These are phyloP conservation scores for Cossypha polioptera DNA, from an alignment of 2,797 vertebrate genomes.

Conservation along the genomic window DNA sequence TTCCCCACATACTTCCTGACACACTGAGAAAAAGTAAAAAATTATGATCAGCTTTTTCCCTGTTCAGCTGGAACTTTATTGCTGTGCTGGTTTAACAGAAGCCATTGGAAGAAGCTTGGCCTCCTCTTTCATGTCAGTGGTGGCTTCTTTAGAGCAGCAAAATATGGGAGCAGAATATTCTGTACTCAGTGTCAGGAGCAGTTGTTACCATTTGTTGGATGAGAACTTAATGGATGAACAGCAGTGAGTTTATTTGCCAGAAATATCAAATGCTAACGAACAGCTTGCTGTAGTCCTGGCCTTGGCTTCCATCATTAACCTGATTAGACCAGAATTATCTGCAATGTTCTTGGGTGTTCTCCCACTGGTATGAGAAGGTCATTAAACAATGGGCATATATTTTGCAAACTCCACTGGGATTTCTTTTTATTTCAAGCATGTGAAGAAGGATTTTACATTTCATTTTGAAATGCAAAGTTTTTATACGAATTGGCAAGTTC, in stretches of 20 bases:
- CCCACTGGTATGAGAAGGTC: constrained; percentile 39
- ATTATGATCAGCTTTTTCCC: neutral
- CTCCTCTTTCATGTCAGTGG: neutral
- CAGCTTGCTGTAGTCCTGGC: constrained; percentile 51
- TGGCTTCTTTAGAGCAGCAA: neutral
- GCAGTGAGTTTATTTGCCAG: constrained; percentile 53
- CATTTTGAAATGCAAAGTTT: constrained; percentile 36
- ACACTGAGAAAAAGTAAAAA: neutral
- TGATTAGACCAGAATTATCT: constrained; percentile 50
- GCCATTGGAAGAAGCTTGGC: neutral
- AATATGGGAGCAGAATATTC: neutral
- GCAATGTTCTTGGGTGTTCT: constrained; percentile 41
- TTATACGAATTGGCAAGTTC: constrained; percentile 2
- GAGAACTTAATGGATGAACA: constrained; percentile 31
- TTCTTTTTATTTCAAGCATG: constrained; percentile 30
- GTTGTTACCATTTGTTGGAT: constrained; percentile 35
- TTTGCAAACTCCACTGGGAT: neutral
- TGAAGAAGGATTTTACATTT: constrained; percentile 37
- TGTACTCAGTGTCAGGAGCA: neutral
- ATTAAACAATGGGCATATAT: constrained; percentile 28
- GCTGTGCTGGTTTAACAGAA: neutral
- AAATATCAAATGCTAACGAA: constrained; percentile 57
- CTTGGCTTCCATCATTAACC: constrained; percentile 39
- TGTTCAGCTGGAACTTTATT: neutral
- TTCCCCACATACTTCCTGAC: neutral